phyloP scores from a whole-genome alignment of 1,140 invertebrate genomes.

The Colletes gigas region DNA sequence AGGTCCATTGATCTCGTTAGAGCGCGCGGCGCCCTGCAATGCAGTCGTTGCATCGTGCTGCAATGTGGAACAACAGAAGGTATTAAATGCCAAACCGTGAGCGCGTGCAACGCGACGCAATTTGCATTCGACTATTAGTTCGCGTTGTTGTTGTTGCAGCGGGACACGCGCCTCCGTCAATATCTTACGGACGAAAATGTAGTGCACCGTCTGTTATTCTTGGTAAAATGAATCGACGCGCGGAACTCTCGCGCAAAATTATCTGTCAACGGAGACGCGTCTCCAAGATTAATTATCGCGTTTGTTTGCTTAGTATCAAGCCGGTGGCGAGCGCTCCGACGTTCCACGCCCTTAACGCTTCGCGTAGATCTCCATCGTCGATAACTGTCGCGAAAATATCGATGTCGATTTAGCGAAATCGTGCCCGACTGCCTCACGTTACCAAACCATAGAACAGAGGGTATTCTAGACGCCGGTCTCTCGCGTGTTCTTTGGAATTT shows the following conservation, averaged over 20 bases:
- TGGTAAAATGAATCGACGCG: not conserved
- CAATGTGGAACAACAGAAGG: slow-evolving; percentile 54
- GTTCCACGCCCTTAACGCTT: not conserved
- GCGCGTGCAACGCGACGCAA: slow-evolving; percentile 23
- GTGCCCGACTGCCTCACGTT: no score
- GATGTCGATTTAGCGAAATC: no score
- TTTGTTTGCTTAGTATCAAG: not conserved
- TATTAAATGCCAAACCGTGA: slow-evolving; percentile 56
- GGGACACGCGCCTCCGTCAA: not conserved
- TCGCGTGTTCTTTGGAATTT: no score
- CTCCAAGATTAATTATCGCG: slow-evolving; percentile 2
- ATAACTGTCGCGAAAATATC: no score
- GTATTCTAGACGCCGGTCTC: no score
- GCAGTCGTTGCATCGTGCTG: slow-evolving; percentile 41
- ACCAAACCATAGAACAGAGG: no score
- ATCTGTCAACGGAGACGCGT: not conserved
- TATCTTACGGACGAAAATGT: not conserved
- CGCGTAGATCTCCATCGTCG: no score
- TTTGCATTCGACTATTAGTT: slow-evolving; percentile 3
- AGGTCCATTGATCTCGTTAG: slow-evolving; percentile 71
- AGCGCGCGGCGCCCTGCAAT: slow-evolving; percentile 26
- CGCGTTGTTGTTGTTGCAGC: no score
- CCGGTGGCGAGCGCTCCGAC: not conserved
- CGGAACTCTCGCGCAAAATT: not conserved
- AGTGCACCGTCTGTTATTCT: no score